Evolutionary conservation across 2,888 invertebrate genomes (phyloP), one percentile per base, ranked within the genome.

Genomic region (Herminia tarsipennalis): DNA sequence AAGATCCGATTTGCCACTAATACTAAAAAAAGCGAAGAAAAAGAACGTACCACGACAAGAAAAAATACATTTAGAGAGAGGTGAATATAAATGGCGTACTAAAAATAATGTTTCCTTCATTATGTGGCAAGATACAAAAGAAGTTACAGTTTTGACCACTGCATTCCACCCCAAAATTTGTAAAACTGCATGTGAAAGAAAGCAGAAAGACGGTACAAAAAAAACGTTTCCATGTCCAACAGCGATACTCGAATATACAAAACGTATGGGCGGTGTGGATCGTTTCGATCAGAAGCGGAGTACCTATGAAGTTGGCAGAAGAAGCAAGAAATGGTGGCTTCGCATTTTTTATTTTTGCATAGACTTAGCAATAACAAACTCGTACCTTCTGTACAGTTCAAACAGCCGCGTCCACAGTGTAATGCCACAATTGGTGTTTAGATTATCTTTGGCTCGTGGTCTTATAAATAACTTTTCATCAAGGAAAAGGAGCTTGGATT

Each of bases 311-410:
- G 34, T 60, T 21, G 45, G 42, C 18, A 44, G 47, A 22, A 17
- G 35, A 14, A 55, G 47, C 22, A 22, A 21, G 22, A 40, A 30
- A 8, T 64, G 50, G 57, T 59, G 59, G 58, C 38, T 46, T 17
- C 45, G 58, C 9, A 56, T 64, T 30, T 61, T 64, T 38, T 64
- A 64, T 46, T 65, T 59, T 47, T 53, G 53, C 20, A 24, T 60
- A 17, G 63, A 66, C 24, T 34, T 46, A 24, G 41, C 47, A 21
- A 45, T 64, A n/a, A 57, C 45, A 33, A 47, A 41, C 18, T 36
- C 41, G 9, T 42, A 21, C 32, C 20, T 48, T 6, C 29, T 48
- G 5, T 35, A 46, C 45, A n/a, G n/a, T n/a, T n/a, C n/a, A n/a
- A n/a, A n/a, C n/a, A n/a, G n/a, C n/a, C n/a, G n/a, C n/a, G n/a